Conservation (phyloP, 2,888 invertebrate species). For the Penaeus monodon region DNA sequence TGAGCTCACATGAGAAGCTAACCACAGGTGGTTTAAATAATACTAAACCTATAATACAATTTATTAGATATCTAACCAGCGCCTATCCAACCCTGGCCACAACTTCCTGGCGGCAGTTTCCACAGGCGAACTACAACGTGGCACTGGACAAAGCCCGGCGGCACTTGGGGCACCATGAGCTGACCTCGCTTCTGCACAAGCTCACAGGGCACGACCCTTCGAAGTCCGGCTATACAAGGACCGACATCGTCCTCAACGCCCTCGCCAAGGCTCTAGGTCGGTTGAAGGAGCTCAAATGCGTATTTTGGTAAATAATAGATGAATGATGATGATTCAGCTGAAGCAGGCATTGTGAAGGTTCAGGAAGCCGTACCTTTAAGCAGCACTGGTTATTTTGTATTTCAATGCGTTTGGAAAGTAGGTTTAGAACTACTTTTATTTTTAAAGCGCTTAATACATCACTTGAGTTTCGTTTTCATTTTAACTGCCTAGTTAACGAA, state of each 20-base stretch:
- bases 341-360: too few relatives aligned
- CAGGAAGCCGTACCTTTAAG: too few relatives aligned
- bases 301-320: neutral
- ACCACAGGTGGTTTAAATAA: too few relatives aligned
- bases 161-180: slow-evolving; percentile 34
- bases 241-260: slow-evolving; percentile 24
- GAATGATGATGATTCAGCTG: neutral
- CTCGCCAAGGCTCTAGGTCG: slow-evolving; percentile 32
- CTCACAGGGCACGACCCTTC: slow-evolving; percentile 27
- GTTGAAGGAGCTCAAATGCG: neutral
- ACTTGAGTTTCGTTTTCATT: too few relatives aligned
- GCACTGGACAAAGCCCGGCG: slow-evolving; percentile 47
- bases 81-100: neutral
- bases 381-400: too few relatives aligned
- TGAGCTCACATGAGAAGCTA: too few relatives aligned
- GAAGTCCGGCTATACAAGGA: slow-evolving; percentile 27
- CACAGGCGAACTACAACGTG: slow-evolving; percentile 56
- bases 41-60: too few relatives aligned
- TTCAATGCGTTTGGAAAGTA: too few relatives aligned
- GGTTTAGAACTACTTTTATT: too few relatives aligned
- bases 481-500: too few relatives aligned
- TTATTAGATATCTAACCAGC: too few relatives aligned
- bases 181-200: slow-evolving; percentile 33
- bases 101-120: slow-evolving; percentile 13
- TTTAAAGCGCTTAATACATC: too few relatives aligned